Base-by-base conservation (phyloP, 2,888 invertebrate genomes). In the Ferrisia virgata region DNA sequence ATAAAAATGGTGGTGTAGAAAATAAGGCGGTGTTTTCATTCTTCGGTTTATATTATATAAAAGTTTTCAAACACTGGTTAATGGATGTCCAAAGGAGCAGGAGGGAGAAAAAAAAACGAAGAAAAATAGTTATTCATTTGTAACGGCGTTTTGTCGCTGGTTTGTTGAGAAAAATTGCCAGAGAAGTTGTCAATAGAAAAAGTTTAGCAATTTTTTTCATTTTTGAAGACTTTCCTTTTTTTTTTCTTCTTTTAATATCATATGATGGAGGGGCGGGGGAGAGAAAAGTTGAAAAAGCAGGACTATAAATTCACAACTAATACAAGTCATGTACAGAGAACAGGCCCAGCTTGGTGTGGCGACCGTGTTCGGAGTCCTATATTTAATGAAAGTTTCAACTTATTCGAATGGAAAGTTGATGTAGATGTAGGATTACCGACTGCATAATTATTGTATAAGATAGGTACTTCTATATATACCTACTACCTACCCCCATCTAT, bases 171-270 rank as follows among this genome's bases (percentile, higher is more conserved):
- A 72, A 72, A 72, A 72, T 72, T 33, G 72, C 72, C 18, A 3
- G 72, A 72, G 72, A 72, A 72, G 33, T 72, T 72, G 72, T 72
- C 72, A 72, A 72, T 72, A 72, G 72, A 33, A 72, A 72, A 72
- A 72, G 33, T 72, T 72, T 72, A 33, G 72, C 72, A 72, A 72
- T 64, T 72, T 72, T 72, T 72, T 72, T 72, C 72, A 36, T 72
- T 72, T 72, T 72, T 64, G 64, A 64, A 64, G 64, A 64, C 64
- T 72, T 72, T 33, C 33, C 15, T 22, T 64, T 28, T 11, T 9
- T 13, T n/a, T n/a, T n/a, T n/a, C n/a, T n/a, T n/a, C n/a, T n/a
- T n/a, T n/a, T n/a, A n/a, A n/a, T n/a, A n/a, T n/a, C n/a, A n/a
- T n/a, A 43, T 5, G 2, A 43, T 43, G 4, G 13, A 13, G 43